phyloP scores from a whole-genome alignment of 2,113 vertebrate genomes.

The Tylochromis polylepis region DNA sequence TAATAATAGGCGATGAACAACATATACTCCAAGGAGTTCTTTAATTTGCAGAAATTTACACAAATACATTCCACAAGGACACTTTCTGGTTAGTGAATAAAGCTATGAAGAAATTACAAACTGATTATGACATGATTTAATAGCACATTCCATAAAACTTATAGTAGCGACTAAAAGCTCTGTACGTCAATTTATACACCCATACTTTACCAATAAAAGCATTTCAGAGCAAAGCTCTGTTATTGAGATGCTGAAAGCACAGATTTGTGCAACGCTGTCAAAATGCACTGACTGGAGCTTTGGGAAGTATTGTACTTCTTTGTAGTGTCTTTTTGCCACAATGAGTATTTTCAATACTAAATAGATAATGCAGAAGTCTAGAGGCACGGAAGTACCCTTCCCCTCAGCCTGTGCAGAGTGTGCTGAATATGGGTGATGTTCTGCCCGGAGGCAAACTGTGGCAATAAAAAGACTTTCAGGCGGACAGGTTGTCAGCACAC shows the following conservation, averaged over 20 bases:
- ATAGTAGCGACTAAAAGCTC: neutral
- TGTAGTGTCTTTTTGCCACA: slow-evolving; percentile 26
- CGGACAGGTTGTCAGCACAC: slow-evolving; percentile 62
- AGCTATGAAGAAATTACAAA: slow-evolving; percentile 4
- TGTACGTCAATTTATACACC: neutral
- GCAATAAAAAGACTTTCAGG: slow-evolving; percentile 70
- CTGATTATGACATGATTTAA: neutral
- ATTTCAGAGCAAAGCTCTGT: slow-evolving; percentile 12
- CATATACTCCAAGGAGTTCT: slow-evolving; percentile 62
- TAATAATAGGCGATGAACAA: slow-evolving; percentile 67
- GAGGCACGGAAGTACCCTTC: slow-evolving; percentile 35
- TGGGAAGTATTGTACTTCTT: slow-evolving; percentile 46
- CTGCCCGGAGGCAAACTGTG: slow-evolving; percentile 63
- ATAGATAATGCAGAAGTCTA: slow-evolving; percentile 63
- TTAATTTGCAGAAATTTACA: slow-evolving; percentile 64
- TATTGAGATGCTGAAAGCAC: slow-evolving; percentile 48
- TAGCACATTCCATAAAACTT: neutral
- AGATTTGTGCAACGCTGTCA: slow-evolving; percentile 20
- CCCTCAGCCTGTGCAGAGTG: slow-evolving; percentile 24
- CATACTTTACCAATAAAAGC: neutral
- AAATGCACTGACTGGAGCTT: slow-evolving; percentile 33
- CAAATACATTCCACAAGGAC: slow-evolving; percentile 53
- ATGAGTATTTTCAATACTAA: slow-evolving; percentile 64
- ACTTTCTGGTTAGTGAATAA: slow-evolving; percentile 17
- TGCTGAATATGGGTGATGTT: slow-evolving; percentile 62